A percentile compares a stretch with the other conserved stretches of the same genome.
These are phyloP conservation scores for Myotis lucifugus DNA, from an alignment of 2,113 vertebrate species.

Conservation along the genomic window DNA sequence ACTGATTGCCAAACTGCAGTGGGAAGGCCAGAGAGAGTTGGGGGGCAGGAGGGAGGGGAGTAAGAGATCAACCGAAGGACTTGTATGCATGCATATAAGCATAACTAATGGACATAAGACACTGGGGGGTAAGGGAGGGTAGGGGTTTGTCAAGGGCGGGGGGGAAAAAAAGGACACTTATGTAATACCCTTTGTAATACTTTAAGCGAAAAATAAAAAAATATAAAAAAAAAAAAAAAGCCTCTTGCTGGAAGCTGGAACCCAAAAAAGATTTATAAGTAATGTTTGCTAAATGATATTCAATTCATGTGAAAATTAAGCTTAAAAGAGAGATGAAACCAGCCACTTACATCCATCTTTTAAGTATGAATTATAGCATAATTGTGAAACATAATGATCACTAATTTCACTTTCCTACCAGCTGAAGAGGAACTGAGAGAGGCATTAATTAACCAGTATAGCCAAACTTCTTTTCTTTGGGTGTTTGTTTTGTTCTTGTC, in stretches of 20 bases:
- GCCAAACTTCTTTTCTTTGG: background rate
- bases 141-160: too few relatives aligned
- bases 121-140: too few relatives aligned
- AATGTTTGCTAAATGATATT: constrained; percentile 33
- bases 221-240: too few relatives aligned
- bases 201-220: too few relatives aligned
- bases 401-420: constrained; percentile 21
- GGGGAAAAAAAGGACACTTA: too few relatives aligned
- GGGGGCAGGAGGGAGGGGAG: too few relatives aligned
- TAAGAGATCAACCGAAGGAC: too few relatives aligned
- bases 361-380: constrained; percentile 3
- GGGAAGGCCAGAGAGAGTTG: too few relatives aligned
- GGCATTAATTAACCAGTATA: background rate
- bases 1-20: too few relatives aligned
- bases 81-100: too few relatives aligned
- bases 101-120: too few relatives aligned
- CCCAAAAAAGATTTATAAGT: background rate
- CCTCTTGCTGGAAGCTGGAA: background rate
- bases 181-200: too few relatives aligned
- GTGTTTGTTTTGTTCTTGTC: background rate
- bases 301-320: background rate
- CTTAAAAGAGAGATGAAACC: background rate
- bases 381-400: background rate
- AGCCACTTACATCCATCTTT: constrained; percentile 4
- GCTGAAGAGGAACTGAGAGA: constrained; percentile 1